A percentile compares a stretch with the other conserved stretches of the same genome.
phyloP scores from a whole-genome alignment of 1,140 invertebrate species.

The Bilobella aurantiaca region DNA sequence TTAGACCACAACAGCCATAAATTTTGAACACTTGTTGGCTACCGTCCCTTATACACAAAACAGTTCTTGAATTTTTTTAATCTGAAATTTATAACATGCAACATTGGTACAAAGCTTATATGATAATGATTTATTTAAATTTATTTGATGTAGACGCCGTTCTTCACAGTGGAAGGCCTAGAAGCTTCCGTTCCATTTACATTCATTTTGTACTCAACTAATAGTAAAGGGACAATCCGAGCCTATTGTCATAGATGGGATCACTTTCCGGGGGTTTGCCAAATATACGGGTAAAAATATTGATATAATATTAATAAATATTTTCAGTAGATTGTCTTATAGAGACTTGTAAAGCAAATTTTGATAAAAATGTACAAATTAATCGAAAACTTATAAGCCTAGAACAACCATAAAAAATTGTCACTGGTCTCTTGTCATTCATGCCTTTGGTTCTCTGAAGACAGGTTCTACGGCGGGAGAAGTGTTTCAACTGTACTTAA shows the following conservation, averaged over 20 bases:
- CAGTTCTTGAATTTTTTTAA: too few relatives aligned
- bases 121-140: too few relatives aligned
- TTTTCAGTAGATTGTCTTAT: neutral
- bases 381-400: too few relatives aligned
- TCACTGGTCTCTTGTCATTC: neutral
- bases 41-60: too few relatives aligned
- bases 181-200: conserved; percentile 55
- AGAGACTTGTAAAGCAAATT: too few relatives aligned
- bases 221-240: conserved; percentile 58
- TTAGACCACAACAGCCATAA: too few relatives aligned
- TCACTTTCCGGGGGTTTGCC: conserved; percentile 33
- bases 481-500: conserved; percentile 29
- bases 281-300: conserved; percentile 24
- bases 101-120: too few relatives aligned
- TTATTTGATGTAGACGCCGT: too few relatives aligned
- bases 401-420: too few relatives aligned
- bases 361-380: too few relatives aligned
- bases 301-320: neutral
- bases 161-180: conserved; percentile 54
- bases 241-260: conserved; percentile 37
- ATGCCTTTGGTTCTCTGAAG: neutral
- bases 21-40: too few relatives aligned
- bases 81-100: too few relatives aligned
- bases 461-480: conserved; percentile 24
- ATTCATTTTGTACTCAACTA: conserved; percentile 57